Evolutionary conservation across 2,888 invertebrate genomes (phyloP), one percentile per base, ranked within the genome.

Genomic region (Alloplasta piceator): DNA sequence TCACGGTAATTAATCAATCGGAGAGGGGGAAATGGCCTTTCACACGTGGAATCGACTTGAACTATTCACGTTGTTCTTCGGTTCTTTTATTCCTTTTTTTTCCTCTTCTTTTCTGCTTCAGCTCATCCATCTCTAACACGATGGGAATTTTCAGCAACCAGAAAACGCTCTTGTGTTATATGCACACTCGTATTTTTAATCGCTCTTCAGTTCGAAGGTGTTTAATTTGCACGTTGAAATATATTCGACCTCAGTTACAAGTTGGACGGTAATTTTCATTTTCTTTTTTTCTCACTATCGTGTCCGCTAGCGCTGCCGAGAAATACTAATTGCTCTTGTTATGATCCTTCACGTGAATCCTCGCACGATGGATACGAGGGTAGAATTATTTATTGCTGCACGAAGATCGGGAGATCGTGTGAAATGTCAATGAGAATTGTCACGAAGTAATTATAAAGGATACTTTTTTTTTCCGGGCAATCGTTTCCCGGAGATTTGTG

Each of bases 401-500:
- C 58, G 68, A 63, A 56, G 41, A 9, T 12, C 73, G 68, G 39
- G 66, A 52, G 68, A 77, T 80, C 80, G 67, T 73, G 80, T 52
- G 63, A 80, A 80, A 80, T 73, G 80, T 80, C 80, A 77, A 73
- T 68, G 72, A 72, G 56, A 46, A 56, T 58, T 60, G 60, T 74
- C 64, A 26, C 38, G 9, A 60, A 71, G 48, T 16, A 48, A 16
- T 50, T 12, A 50, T 10, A 50, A 2, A 5, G 6, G 14, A 50
- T 46, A 4, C 9, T n/a, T 50, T 50, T 14, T n/a, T 50, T 50
- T 10, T n/a, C 4, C 1, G n/a, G 50, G 5, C 14, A 12, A 52
- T 52, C 52, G 52, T 48, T 48, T n/a, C 48, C 1, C 48, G 48
- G n/a, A 50, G 16, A 14, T 50, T n/a, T 14, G 43, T 43, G 43